Conservation (phyloP, 2,113 vertebrate genomes). For the Vombatus ursinus region DNA sequence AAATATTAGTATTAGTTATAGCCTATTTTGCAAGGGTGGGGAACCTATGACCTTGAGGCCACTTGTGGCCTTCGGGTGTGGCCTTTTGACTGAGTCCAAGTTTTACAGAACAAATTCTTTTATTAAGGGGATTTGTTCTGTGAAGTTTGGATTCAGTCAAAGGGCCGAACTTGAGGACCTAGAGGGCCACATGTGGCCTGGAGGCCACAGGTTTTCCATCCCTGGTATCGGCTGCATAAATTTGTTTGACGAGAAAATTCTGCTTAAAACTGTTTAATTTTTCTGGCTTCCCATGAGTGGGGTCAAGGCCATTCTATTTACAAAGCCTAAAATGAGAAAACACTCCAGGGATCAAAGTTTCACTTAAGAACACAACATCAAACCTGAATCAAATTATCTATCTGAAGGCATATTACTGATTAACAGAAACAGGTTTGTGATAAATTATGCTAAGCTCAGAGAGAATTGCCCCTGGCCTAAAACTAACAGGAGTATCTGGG, state of each 20-base stretch:
- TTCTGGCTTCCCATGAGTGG: neutral
- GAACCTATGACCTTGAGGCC: no score
- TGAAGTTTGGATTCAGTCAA: no score
- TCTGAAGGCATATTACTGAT: neutral
- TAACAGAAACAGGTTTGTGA: neutral
- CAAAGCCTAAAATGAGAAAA: neutral
- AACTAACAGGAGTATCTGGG: neutral
- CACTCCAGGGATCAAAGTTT: neutral
- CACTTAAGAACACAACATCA: neutral
- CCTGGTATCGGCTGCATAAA: neutral
- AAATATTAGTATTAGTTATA: neutral
- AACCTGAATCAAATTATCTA: neutral
- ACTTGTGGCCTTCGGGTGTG: no score
- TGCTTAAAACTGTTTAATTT: neutral
- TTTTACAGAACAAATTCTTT: no score
- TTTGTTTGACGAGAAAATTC: neutral
- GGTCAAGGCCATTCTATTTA: neutral
- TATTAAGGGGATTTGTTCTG: no score
- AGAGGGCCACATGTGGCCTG: no score
- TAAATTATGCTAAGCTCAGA: neutral
- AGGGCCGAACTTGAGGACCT: no score
- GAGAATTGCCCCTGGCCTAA: neutral
- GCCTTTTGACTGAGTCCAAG: no score
- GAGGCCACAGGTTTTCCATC: no score
- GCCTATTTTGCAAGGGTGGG: neutral